Conservation (phyloP, 2,113 vertebrate genomes). For the Falcunculus frontatus region DNA sequence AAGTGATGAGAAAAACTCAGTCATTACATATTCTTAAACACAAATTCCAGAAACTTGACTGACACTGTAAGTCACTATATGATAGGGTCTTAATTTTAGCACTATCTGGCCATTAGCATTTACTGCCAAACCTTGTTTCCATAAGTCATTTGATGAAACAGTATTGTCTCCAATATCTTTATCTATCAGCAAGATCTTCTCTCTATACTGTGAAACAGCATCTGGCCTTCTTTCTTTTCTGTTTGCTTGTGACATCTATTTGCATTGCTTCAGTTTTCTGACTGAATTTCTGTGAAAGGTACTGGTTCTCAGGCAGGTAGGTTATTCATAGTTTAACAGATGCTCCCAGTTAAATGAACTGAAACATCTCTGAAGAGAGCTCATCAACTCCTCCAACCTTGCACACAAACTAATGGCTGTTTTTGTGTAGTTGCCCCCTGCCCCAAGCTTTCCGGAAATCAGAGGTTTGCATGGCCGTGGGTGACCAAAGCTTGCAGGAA, state of each 20-base stretch:
- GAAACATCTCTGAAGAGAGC: conserved; percentile 39
- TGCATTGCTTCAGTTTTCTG: conserved; percentile 25
- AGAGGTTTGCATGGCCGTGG: neutral
- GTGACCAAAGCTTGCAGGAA: conserved; percentile 2
- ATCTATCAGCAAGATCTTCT: neutral
- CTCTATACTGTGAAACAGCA: neutral
- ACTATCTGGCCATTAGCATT: neutral
- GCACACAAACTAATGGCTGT: conserved; percentile 12
- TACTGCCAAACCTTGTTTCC: neutral
- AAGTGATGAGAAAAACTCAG: neutral
- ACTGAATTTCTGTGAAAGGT: conserved; percentile 36
- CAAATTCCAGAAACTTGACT: neutral
- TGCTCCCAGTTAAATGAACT: conserved; percentile 54
- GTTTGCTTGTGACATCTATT: neutral
- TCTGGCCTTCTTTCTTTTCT: neutral
- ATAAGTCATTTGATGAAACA: neutral
- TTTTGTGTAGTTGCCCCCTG: conserved; percentile 27
- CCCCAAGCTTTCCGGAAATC: neutral
- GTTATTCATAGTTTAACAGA: conserved; percentile 38
- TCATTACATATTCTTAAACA: neutral
- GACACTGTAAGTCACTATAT: neutral
- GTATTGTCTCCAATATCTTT: neutral
- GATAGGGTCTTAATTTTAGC: neutral
- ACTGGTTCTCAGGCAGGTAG: neutral
- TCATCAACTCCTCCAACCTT: conserved; percentile 15